Base-by-base conservation (phyloP, 2,113 vertebrate genomes). In the Ammodytes marinus region DNA sequence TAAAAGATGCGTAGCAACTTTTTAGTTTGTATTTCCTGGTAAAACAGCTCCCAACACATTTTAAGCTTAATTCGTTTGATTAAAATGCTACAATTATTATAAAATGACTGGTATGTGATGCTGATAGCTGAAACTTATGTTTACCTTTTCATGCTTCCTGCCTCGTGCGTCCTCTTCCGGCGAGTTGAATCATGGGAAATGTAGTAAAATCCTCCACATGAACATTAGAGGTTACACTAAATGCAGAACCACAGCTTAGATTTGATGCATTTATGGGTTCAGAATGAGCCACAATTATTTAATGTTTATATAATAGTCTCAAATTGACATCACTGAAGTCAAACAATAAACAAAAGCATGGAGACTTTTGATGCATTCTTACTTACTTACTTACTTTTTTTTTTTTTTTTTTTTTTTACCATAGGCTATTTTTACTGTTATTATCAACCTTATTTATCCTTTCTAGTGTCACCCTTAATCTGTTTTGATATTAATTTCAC, bases 61-160 rank as follows among this genome's bases (percentile, higher is more conserved):
- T 45, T 8, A 45, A 58, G 8, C n/a, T 0, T 15, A n/a, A 1
- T 0, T 2, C 0, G 0, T 39, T 43, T 5, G 0, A 11, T 37
- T 54, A 0, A 76, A 55, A 9, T 5, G 3, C 0, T 6, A 37
- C 0, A 27, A 27, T 66, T 13, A 0, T 15, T 11, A 6, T 45
- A 1, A 59, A 70, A 64, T 0, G 0, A 13, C 11, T 0, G 46
- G 0, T 0, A n/a, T 27, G 3, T 14, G 12, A 55, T 2, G 35
- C 37, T 8, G n/a, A 47, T 8, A 13, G 45, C 35, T 10, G 8
- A 59, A 50, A 45, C 47, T 11, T 58, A 10, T 88, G 77, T 92
- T 94, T 93, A 95, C 94, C 94, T 90, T 67, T 89, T 87, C 94
- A 95, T 95, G 9, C 53, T 92, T 90, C 88, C 85, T 71, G 11